Conservation (phyloP, 92 coral and sea anemone genomes). For the Hydrozoanthus gracilis region DNA sequence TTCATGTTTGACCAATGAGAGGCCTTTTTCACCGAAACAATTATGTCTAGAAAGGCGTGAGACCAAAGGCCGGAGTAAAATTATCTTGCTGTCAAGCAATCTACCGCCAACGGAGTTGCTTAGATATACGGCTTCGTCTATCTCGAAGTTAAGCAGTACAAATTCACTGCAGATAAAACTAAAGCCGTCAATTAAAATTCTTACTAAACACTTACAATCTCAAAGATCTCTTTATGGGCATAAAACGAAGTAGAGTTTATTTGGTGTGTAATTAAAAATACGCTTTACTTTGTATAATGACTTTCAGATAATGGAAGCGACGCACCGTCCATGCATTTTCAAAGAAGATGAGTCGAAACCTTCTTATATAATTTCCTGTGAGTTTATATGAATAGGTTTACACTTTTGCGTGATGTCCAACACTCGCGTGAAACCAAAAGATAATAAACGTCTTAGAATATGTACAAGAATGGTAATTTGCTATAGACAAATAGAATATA, state of each 20-base stretch:
- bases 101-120: constrained; percentile 49
- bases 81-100: constrained; percentile 52
- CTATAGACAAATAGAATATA: constrained; percentile 29
- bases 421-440: constrained; percentile 36
- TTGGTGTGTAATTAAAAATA: constrained; percentile 28
- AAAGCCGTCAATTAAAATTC: constrained; percentile 48
- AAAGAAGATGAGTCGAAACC: not conserved
- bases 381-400: not conserved
- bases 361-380: not conserved
- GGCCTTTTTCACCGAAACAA: constrained; percentile 57
- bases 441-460: constrained; percentile 15
- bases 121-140: constrained; percentile 18
- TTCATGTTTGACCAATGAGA: constrained; percentile 72
- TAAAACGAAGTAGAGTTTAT: constrained; percentile 39
- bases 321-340: constrained; percentile 26
- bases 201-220: constrained; percentile 31
- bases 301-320: constrained; percentile 40
- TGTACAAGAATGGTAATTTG: constrained; percentile 32
- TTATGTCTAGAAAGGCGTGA: constrained; percentile 70
- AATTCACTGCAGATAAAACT: constrained; percentile 42
- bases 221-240: constrained; percentile 33
- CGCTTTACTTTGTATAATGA: constrained; percentile 30
- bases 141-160: constrained; percentile 45
- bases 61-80: constrained; percentile 36
- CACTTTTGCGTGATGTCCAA: constrained; percentile 21